Evolutionary conservation across 2,888 invertebrate species (phyloP).

Genomic region (Drosophila anceps): DNA sequence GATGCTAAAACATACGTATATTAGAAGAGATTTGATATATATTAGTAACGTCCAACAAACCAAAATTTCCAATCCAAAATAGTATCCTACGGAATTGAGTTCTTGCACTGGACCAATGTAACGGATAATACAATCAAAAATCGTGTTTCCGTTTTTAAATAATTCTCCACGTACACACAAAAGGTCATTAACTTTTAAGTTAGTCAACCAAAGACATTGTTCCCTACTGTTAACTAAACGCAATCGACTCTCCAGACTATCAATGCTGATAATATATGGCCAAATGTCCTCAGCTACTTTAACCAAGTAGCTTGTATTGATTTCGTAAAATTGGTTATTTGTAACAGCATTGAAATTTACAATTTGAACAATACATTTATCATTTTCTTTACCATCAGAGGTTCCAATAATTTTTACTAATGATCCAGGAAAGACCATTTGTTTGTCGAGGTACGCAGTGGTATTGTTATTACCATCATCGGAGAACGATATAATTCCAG

Average conservation of each 20-base stretch:
- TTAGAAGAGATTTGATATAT: background rate
- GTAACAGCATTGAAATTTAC: constrained; percentile 71
- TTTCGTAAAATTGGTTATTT: constrained; percentile 79
- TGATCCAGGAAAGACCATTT: constrained; percentile 63
- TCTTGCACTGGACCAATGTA: constrained; percentile 87
- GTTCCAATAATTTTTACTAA: constrained; percentile 67
- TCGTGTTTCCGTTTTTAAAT: constrained; percentile 54
- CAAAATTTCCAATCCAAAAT: constrained; percentile 87
- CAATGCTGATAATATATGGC: constrained; percentile 86
- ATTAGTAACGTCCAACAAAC: constrained; percentile 76
- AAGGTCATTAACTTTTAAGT: constrained; percentile 76
- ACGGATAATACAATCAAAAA: constrained; percentile 85
- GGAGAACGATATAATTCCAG: constrained; percentile 38
- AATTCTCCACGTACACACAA: constrained; percentile 85
- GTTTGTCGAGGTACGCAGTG: constrained; percentile 27
- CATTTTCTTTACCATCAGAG: constrained; percentile 41
- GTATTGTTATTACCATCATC: constrained; percentile 22
- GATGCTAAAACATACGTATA: constrained; percentile 57
- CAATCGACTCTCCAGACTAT: constrained; percentile 86
- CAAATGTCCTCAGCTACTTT: constrained; percentile 84
- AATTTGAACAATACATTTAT: constrained; percentile 72
- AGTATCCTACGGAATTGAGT: constrained; percentile 86
- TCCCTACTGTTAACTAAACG: constrained; percentile 83
- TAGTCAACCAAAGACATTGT: constrained; percentile 85
- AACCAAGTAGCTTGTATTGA: constrained; percentile 65